These are phyloP conservation scores for Siderastrea siderea DNA, from an alignment of 92 coral and sea anemone genomes.

Conservation along the genomic window DNA sequence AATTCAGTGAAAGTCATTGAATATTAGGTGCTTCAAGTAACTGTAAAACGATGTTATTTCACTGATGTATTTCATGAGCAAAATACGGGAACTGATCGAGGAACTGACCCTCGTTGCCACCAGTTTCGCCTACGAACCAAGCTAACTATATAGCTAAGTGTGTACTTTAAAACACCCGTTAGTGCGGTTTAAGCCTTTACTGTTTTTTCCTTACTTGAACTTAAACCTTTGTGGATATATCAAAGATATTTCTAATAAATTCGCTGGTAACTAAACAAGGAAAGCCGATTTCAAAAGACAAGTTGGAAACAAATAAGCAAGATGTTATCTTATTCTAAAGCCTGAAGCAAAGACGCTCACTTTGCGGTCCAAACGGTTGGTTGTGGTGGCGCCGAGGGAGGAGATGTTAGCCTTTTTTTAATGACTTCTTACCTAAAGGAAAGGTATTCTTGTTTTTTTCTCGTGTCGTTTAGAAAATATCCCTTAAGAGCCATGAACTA, in stretches of 20 bases:
- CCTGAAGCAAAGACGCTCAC: slow-evolving; percentile 28
- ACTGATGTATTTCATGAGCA: not conserved
- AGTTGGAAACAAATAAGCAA: not conserved
- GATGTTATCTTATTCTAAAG: slow-evolving; percentile 20
- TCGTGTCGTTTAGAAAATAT: not conserved
- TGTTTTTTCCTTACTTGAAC: not conserved
- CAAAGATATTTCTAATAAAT: slow-evolving; percentile 10
- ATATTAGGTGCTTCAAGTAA: no score
- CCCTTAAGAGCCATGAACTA: not conserved
- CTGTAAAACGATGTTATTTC: not conserved
- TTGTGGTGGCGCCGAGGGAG: slow-evolving; percentile 37
- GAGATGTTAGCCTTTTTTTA: not conserved
- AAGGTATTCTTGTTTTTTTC: not conserved
- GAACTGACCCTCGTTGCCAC: no score
- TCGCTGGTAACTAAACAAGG: slow-evolving; percentile 22
- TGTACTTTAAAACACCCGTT: no score
- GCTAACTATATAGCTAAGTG: no score
- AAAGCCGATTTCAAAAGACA: slow-evolving; percentile 53
- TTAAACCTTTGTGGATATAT: slow-evolving; percentile 8
- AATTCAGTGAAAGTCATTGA: not conserved
- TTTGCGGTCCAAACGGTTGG: slow-evolving; percentile 22
- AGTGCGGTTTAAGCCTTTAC: not conserved
- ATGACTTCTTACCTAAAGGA: not conserved
- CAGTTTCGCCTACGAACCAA: no score
- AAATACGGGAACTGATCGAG: no score